These are phyloP conservation scores for Aphelenchoides fujianensis DNA, from an alignment of 1,140 invertebrate species.

Conservation along the genomic window DNA sequence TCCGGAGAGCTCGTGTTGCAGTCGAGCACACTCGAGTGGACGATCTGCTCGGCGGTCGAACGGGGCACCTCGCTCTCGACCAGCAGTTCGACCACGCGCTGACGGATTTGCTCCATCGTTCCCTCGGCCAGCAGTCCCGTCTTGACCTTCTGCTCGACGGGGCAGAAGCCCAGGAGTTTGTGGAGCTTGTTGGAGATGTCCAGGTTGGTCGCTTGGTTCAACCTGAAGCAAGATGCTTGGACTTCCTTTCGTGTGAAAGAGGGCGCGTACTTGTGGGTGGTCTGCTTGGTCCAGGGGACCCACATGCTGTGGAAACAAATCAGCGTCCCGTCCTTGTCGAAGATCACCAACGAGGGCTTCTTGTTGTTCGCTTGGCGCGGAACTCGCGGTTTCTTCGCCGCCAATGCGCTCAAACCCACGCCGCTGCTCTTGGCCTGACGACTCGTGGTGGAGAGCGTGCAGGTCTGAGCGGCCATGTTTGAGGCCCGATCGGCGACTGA, in stretches of 20 bases:
- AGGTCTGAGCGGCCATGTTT: background rate
- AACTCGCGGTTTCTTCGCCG: background rate
- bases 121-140: constrained; percentile 66
- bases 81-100: constrained; percentile 61
- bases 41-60: constrained; percentile 46
- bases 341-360: constrained; percentile 63
- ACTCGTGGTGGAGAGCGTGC: background rate
- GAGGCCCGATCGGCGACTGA: background rate
- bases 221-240: constrained; percentile 34
- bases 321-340: constrained; percentile 67
- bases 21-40: constrained; percentile 39
- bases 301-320: constrained; percentile 67
- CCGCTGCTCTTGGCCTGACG: background rate
- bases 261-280: constrained; percentile 58
- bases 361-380: background rate
- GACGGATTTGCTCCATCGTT: constrained; percentile 62
- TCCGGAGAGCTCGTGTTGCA: constrained; percentile 51
- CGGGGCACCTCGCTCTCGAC: constrained; percentile 60
- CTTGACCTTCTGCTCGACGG: constrained; percentile 55
- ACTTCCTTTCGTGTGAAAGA: too few relatives aligned
- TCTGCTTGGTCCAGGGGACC: constrained; percentile 64
- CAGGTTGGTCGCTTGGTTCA: constrained; percentile 40
- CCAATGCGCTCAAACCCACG: constrained; percentile 1
- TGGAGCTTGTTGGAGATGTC: constrained; percentile 61
- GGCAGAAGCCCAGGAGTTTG: constrained; percentile 64